Percentiles rank a stretch among this genome's conserved stretches.
These are phyloP conservation scores for Desoria tigrina DNA, from an alignment of 2,888 invertebrate genomes.

Conservation along the genomic window DNA sequence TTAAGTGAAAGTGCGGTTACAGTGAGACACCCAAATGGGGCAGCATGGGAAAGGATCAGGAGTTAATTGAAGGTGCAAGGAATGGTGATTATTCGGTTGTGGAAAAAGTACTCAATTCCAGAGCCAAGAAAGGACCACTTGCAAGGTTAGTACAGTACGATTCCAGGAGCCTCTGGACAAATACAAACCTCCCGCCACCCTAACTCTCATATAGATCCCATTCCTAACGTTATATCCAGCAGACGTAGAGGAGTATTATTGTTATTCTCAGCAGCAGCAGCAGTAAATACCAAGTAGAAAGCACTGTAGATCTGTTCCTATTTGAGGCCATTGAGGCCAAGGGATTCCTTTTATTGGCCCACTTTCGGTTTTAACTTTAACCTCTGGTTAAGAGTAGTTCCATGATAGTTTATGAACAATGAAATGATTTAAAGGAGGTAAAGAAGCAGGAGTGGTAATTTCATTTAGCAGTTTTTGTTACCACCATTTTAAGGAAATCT, in stretches of 20 bases:
- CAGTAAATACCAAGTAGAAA: not conserved
- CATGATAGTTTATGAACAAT: no score
- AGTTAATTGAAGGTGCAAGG: conserved; percentile 91
- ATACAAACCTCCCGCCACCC: conserved; percentile 20
- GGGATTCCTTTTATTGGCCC: no score
- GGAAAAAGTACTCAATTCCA: conserved; percentile 85
- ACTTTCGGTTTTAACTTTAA: no score
- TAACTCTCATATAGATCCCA: not conserved
- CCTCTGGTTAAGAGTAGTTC: no score
- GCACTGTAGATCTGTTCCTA: no score
- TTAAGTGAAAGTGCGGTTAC: not conserved
- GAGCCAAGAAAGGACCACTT: conserved; percentile 88
- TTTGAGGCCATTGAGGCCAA: no score
- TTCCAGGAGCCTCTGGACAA: not conserved
- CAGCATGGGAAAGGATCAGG: conserved; percentile 92
- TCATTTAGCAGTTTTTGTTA: no score
- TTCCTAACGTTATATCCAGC: no score
- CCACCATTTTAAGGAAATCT: no score
- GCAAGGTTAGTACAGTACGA: conserved; percentile 70
- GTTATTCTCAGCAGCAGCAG: not conserved
- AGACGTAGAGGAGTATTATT: no score
- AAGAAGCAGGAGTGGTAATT: no score
- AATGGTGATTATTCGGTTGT: conserved; percentile 85
- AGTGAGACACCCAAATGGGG: conserved; percentile 11
- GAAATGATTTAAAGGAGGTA: no score